Evolutionary conservation across 1,140 invertebrate genomes (phyloP).

Genomic region (Drosophila truncata): DNA sequence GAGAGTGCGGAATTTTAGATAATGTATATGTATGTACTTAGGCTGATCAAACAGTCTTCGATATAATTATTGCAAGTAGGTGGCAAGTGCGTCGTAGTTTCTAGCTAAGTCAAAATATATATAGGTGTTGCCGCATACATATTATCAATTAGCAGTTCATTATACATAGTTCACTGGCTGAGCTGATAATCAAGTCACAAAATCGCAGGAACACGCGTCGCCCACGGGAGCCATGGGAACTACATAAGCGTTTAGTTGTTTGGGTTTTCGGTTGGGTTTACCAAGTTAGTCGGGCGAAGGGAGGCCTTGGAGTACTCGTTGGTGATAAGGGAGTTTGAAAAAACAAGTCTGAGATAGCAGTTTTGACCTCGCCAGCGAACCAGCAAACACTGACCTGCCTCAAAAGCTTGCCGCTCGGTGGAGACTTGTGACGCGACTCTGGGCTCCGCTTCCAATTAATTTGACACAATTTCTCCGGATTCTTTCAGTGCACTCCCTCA

Average conservation of each 20-base stretch:
- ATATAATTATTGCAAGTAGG: conserved; percentile 30
- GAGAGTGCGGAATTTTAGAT: conserved; percentile 5
- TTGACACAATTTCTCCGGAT: conserved; percentile 38
- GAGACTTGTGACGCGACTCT: conserved; percentile 14
- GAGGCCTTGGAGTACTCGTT: conserved; percentile 13
- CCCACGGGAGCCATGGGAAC: conserved; percentile 34
- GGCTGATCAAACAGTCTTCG: conserved; percentile 38
- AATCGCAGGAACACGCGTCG: conserved; percentile 53
- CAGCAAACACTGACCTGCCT: conserved; percentile 43
- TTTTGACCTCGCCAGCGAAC: conserved; percentile 6
- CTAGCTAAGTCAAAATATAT: conserved; percentile 15
- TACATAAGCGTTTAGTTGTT: conserved; percentile 2
- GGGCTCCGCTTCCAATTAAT: conserved; percentile 20
- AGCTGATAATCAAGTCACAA: conserved; percentile 56
- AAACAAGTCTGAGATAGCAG: conserved; percentile 1
- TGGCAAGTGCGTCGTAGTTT: conserved; percentile 37
- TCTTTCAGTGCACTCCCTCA: conserved; percentile 32
- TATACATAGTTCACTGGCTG: conserved; percentile 61
- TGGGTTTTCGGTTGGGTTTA: not conserved
- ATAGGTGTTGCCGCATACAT: conserved; percentile 43
- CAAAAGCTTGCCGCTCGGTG: conserved; percentile 17
- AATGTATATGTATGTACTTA: conserved; percentile 4
- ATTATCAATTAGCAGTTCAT: conserved; percentile 77
- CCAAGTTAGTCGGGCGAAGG: conserved; percentile 17
- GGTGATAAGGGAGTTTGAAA: conserved; percentile 1